Base-by-base conservation (phyloP, 1,140 invertebrate species). In the Rhopalosiphum padi region DNA sequence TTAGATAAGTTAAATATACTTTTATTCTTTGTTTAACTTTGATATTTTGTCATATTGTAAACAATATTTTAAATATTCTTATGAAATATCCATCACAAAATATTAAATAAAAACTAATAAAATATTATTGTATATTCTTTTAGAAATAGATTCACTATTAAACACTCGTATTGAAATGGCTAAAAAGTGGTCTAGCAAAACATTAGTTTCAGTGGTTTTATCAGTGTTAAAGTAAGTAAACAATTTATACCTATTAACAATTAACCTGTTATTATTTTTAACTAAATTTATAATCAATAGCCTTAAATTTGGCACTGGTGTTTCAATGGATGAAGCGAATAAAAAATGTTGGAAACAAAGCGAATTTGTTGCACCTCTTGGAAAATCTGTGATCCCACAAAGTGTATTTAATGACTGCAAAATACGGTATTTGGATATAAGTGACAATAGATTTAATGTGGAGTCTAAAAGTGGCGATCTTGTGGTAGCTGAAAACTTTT, bases 111-210 rank as follows among this genome's bases (percentile, higher is more conserved):
- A 82, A 82, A 35, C 35, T 46, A 43, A 30, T 86, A 15, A 43
- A 43, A 86, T 46, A 86, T 46, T 43, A 88, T 22, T 88, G 2
- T 88, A 48, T 51, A 82, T 93, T 94, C 93, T 94, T 94, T 90
- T 92, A 94, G 94, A 94, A 93, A 94, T 93, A 82, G 94, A 94
- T 25, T 93, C 53, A 68, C 90, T 53, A 92, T 91, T 86, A 85
- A 94, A 94, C 55, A 91, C 92, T 85, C 94, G 96, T 95, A 95
- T 97, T 94, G 95, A 97, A 7, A 97, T 97, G 93, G 97, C 97
- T 18, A 97, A 97, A 94, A 97, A 97, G 94, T 98, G 97, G 97
- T 97, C 97, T 94, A 97, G 97, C 2, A 97, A 98, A 95, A 98
- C 97, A 0, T 96, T 98, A 93, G 97, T 97, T 11, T 98, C 97